Conservation (phyloP, 1,140 invertebrate species). For the Dryas iulia region DNA sequence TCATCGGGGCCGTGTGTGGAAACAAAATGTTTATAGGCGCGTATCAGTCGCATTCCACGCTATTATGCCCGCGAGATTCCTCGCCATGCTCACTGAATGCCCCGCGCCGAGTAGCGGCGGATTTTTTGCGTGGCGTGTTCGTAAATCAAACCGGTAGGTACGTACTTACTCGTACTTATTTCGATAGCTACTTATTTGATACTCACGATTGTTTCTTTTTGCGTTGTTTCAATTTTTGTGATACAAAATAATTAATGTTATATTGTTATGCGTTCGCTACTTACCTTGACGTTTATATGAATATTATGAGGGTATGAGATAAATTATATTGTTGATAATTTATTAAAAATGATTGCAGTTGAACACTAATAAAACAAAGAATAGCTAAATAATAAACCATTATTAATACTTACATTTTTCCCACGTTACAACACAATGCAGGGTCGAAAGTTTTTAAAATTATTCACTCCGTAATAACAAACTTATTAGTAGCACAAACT, state of each 20-base stretch:
- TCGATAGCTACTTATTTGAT: constrained; percentile 37
- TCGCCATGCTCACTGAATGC: constrained; percentile 48
- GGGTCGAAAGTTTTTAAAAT: constrained; percentile 28
- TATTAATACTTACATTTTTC: constrained; percentile 41
- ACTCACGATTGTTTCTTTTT: constrained; percentile 24
- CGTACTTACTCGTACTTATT: constrained; percentile 47
- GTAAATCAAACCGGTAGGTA: constrained; percentile 72
- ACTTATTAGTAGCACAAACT: constrained; percentile 37
- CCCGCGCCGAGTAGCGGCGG: constrained; percentile 60
- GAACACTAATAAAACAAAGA: background rate
- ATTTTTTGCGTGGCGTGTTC: constrained; percentile 69
- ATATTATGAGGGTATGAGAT: background rate
- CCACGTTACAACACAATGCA: constrained; percentile 37
- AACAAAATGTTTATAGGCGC: constrained; percentile 36
- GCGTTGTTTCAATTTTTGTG: constrained; percentile 14
- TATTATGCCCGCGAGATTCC: constrained; percentile 70
- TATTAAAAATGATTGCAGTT: background rate
- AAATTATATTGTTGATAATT: background rate
- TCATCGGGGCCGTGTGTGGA: constrained; percentile 56
- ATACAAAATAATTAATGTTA: background rate
- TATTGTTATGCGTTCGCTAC: background rate
- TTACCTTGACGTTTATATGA: background rate
- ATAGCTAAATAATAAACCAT: background rate
- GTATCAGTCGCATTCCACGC: constrained; percentile 54
- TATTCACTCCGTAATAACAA: constrained; percentile 38